Percentiles rank a stretch among this genome's conserved stretches.
phyloP scores from a whole-genome alignment of 2,888 invertebrate species.

The Bedellia somnulentella region DNA sequence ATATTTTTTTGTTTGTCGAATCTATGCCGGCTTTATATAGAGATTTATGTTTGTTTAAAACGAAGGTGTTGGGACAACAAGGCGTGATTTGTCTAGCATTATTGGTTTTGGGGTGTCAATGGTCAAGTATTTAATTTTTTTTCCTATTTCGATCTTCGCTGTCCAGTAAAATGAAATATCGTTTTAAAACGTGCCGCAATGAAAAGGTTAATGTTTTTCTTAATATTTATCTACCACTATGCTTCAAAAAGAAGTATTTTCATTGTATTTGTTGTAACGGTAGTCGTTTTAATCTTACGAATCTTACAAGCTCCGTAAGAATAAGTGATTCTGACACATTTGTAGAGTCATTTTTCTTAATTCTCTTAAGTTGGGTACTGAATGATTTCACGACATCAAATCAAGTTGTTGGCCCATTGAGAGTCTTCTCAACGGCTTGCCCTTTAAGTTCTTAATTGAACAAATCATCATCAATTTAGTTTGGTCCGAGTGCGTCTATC shows the following conservation, averaged over 20 bases:
- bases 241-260: no score
- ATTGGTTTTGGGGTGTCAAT: constrained; percentile 36
- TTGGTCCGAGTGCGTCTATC: no score
- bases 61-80: constrained; percentile 45
- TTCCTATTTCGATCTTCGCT: no score
- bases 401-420: constrained; percentile 14
- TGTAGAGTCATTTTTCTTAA: constrained; percentile 6
- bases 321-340: constrained; percentile 3
- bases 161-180: constrained; percentile 2
- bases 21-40: constrained; percentile 44
- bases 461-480: constrained; percentile 44
- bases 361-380: constrained; percentile 4
- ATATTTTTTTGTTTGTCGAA: constrained; percentile 37
- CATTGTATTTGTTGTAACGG: no score
- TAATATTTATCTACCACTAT: no score
- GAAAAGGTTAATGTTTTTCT: not conserved
- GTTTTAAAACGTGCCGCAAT: constrained; percentile 3
- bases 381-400: constrained; percentile 24
- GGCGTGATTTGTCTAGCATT: constrained; percentile 44
- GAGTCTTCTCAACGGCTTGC: constrained; percentile 12
- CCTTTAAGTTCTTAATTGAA: constrained; percentile 40
- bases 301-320: no score
- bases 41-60: constrained; percentile 51
- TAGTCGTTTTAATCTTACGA: no score
- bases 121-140: no score